Evolutionary conservation across 2,113 vertebrate species (phyloP), one percentile per base, ranked within the genome.

Genomic region (Solea solea): DNA sequence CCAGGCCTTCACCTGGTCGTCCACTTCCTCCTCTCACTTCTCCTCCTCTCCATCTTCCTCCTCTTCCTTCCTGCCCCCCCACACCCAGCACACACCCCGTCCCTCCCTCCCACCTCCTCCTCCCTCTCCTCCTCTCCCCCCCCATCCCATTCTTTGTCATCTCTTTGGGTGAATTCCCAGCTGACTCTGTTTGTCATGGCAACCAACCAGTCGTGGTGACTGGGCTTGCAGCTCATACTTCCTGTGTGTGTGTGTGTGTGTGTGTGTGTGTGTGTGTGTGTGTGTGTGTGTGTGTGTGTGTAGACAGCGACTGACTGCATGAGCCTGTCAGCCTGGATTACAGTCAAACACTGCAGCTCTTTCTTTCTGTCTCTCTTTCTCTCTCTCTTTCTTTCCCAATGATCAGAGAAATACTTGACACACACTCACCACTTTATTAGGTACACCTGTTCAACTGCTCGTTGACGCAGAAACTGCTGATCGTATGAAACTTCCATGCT

Each of bases 101-200:
- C 52, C 16, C 9, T 13, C 9, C 25, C 34, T n/a, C 48, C 52
- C 59, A 44, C 14, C 64, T 34, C 42, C 56, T 46, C 45, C 45
- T 13, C 12, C 14, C 12, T 39, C 69, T 16, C 45, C 48, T 14
- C 61, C 71, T 21, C 49, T 64, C 51, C 55, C 53, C 54, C 63
- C 44, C 76, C 71, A 52, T 83, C 80, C 82, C 68, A 48, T 70
- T 90, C 87, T 92, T 90, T 90, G 88, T 91, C 90, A 89, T 91
- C 81, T 89, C 90, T 92, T 85, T 91, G 91, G 92, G 92, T 93
- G 89, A 91, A 93, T 93, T 93, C 93, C 92, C 93, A 93, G 90
- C 91, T 93, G 93, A 94, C 90, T 91, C 62, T 90, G 92, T 93
- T 93, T 92, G 92, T 93, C 93, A 93, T 93, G 90, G 92, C 91